These are phyloP conservation scores for Camptogramma bilineatum DNA, from an alignment of 2,888 invertebrate species.

Conservation along the genomic window DNA sequence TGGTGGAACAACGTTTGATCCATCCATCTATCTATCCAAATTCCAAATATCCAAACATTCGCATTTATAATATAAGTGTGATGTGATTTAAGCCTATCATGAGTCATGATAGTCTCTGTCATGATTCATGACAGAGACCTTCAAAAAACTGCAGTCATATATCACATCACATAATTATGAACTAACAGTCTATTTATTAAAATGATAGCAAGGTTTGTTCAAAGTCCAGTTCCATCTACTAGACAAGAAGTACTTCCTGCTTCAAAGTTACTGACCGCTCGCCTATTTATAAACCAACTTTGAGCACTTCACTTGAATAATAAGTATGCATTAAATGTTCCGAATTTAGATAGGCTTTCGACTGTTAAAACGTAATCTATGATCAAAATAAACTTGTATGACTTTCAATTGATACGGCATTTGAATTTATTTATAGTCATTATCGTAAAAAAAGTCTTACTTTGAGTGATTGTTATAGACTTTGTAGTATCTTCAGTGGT, in stretches of 20 bases:
- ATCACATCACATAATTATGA: too few species aligned
- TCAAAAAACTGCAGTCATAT: too few species aligned
- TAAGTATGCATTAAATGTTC: conserved; percentile 38
- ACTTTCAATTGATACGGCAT: conserved; percentile 6
- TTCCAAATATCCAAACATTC: too few species aligned
- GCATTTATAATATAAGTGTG: too few species aligned
- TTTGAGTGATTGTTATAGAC: neutral
- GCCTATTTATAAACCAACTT: conserved; percentile 46
- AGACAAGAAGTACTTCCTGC: conserved; percentile 43
- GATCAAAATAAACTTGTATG: conserved; percentile 18
- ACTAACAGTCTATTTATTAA: too few species aligned
- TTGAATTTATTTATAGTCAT: conserved; percentile 2
- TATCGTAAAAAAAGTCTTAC: neutral
- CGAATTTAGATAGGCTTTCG: conserved; percentile 34
- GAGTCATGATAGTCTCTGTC: too few species aligned
- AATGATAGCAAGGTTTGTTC: neutral
- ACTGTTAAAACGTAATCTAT: conserved; percentile 26
- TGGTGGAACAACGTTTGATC: too few species aligned
- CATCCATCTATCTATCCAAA: too few species aligned
- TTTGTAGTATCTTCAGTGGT: neutral
- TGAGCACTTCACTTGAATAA: conserved; percentile 42
- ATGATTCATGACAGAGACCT: too few species aligned
- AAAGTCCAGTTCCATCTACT: conserved; percentile 10
- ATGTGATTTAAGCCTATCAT: too few species aligned
- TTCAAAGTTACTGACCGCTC: conserved; percentile 44